A percentile compares a stretch with the other conserved stretches of the same genome.
Evolutionary conservation across 1,140 invertebrate species (phyloP).

Genomic region (Dinoponera quadriceps): DNA sequence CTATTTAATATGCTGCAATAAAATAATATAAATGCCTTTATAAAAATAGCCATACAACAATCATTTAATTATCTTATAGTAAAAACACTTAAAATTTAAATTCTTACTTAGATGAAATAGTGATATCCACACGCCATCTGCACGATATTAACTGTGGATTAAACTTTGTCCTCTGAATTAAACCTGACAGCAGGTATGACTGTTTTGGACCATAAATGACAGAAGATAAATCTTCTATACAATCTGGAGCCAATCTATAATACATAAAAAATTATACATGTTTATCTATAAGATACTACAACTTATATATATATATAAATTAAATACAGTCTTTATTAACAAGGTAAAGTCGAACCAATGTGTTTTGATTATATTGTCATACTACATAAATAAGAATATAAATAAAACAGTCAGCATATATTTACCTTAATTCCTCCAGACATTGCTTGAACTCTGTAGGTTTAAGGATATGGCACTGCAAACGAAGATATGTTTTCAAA

Average conservation of each 20-base stretch:
- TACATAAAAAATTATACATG: slow-evolving; percentile 18
- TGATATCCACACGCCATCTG: slow-evolving; percentile 82
- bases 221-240: slow-evolving; percentile 80
- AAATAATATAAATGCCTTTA: slow-evolving; percentile 24
- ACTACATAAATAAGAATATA: not conserved
- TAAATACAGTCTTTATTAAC: not conserved
- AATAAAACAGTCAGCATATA: slow-evolving; percentile 12
- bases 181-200: slow-evolving; percentile 67
- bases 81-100: slow-evolving; percentile 17
- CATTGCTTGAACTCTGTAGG: slow-evolving; percentile 79
- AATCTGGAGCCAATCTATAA: slow-evolving; percentile 80
- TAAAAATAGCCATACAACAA: slow-evolving; percentile 23
- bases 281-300: not conserved
- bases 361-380: not conserved
- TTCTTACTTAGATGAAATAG: slow-evolving; percentile 81
- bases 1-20: slow-evolving; percentile 79
- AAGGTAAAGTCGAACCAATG: not conserved
- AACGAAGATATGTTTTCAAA: slow-evolving; percentile 75
- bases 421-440: slow-evolving; percentile 81
- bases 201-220: slow-evolving; percentile 79
- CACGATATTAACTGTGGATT: slow-evolving; percentile 77
- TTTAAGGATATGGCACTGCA: slow-evolving; percentile 71
- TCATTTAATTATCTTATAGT: slow-evolving; percentile 23
- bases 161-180: slow-evolving; percentile 77
- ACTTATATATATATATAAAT: not conserved